These are phyloP conservation scores for Odontomyia ornata DNA, from an alignment of 2,888 invertebrate species.

Conservation along the genomic window DNA sequence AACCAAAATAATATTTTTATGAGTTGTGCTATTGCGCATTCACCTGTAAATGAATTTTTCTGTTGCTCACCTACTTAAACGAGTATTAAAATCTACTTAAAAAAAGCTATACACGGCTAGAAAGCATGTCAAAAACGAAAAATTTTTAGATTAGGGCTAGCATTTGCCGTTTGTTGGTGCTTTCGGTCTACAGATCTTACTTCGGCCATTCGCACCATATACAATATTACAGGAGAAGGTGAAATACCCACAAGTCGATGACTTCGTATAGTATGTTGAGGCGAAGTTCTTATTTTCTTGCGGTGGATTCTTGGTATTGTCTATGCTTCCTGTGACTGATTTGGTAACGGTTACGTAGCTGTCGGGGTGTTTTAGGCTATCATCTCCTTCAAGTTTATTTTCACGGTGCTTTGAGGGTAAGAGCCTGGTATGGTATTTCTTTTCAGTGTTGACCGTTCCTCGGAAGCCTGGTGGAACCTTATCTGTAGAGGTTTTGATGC, in stretches of 20 bases:
- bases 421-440: slow-evolving; percentile 62
- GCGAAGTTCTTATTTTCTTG: slow-evolving; percentile 76
- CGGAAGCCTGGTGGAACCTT: slow-evolving; percentile 62
- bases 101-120: not conserved
- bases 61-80: too few species aligned
- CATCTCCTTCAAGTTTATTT: slow-evolving; percentile 55
- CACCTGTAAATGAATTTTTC: too few species aligned
- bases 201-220: slow-evolving; percentile 78
- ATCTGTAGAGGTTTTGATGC: slow-evolving; percentile 57
- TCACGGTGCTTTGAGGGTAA: slow-evolving; percentile 54
- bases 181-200: slow-evolving; percentile 84
- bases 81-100: slow-evolving; percentile 13
- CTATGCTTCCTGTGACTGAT: slow-evolving; percentile 79
- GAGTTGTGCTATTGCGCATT: too few species aligned
- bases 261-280: slow-evolving; percentile 84
- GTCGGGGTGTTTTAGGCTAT: slow-evolving; percentile 66
- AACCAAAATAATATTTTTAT: too few species aligned
- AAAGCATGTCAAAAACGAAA: not conserved
- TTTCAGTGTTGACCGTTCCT: slow-evolving; percentile 62
- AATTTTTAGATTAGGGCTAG: slow-evolving; percentile 51
- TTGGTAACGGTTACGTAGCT: slow-evolving; percentile 82
- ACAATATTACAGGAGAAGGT: slow-evolving; percentile 86
- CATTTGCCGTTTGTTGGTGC: slow-evolving; percentile 78
- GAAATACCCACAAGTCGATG: slow-evolving; percentile 87
- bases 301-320: slow-evolving; percentile 68